phyloP scores from a whole-genome alignment of 1,140 invertebrate species.

The Ooceraea biroi region DNA sequence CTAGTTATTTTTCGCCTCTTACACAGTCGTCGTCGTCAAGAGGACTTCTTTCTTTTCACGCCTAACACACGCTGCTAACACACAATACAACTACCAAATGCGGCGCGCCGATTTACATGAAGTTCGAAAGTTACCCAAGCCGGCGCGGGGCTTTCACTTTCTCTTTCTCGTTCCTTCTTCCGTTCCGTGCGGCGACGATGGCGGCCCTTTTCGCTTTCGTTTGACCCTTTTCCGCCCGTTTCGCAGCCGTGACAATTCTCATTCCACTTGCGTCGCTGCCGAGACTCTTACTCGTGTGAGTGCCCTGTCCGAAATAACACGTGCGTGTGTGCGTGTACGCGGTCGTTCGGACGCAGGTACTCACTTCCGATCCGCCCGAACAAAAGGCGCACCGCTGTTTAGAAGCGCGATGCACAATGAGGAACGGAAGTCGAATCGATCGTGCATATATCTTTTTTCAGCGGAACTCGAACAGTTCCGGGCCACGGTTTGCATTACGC shows the following conservation, averaged over 20 bases:
- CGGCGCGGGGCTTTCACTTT: constrained; percentile 78
- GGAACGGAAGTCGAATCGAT: constrained; percentile 65
- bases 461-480: not conserved
- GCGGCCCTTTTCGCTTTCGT: constrained; percentile 74
- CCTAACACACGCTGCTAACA: not conserved
- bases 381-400: constrained; percentile 50
- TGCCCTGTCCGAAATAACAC: constrained; percentile 63
- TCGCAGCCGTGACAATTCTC: constrained; percentile 60
- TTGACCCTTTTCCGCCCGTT: constrained; percentile 47
- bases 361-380: constrained; percentile 63
- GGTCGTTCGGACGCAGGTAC: constrained; percentile 21
- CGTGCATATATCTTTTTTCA: constrained; percentile 11
- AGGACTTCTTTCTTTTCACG: too few species aligned
- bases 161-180: constrained; percentile 74
- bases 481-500: not conserved
- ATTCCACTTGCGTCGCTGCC: constrained; percentile 61
- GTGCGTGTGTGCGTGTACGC: constrained; percentile 24
- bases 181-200: constrained; percentile 54
- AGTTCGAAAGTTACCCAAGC: constrained; percentile 77
- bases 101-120: constrained; percentile 67
- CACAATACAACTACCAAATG: constrained; percentile 43
- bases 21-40: too few species aligned
- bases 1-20: too few species aligned
- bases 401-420: constrained; percentile 51
- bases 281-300: constrained; percentile 37